phyloP scores from a whole-genome alignment of 1,140 invertebrate species.

The Andricus grossulariae region DNA sequence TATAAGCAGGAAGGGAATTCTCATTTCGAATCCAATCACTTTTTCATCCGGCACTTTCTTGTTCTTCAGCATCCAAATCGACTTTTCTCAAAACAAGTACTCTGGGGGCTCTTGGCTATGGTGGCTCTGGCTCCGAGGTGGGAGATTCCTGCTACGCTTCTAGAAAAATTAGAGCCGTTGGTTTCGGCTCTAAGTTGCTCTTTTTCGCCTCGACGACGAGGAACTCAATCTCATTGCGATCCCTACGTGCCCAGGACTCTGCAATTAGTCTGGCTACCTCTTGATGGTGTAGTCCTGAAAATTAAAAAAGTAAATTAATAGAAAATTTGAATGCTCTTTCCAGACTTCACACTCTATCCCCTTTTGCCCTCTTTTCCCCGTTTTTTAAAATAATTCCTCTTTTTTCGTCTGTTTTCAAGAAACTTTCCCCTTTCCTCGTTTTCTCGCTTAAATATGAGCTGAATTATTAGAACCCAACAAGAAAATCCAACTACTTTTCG shows the following conservation, averaged over 20 bases:
- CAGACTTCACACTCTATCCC: no score
- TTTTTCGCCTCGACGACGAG: conserved; percentile 92
- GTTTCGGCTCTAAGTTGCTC: conserved; percentile 91
- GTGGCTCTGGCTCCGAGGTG: conserved; percentile 71
- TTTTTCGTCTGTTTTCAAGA: no score
- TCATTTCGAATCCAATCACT: conserved; percentile 16
- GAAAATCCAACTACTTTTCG: no score
- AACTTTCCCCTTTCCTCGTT: no score
- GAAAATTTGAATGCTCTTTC: background rate
- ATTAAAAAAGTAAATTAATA: background rate
- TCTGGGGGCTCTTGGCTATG: conserved; percentile 59
- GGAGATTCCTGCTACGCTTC: conserved; percentile 86
- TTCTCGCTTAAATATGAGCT: no score
- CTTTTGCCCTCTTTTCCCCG: no score
- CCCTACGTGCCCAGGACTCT: conserved; percentile 90
- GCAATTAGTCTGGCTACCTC: conserved; percentile 92
- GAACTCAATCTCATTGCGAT: conserved; percentile 92
- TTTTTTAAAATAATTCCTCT: no score
- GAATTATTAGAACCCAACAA: no score
- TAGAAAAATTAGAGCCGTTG: conserved; percentile 89
- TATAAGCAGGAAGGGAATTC: background rate
- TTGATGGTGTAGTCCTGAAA: conserved; percentile 80
- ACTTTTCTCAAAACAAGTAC: conserved; percentile 30
- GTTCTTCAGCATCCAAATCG: conserved; percentile 28
- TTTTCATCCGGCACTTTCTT: conserved; percentile 17